Evolutionary conservation across 2,888 invertebrate genomes (phyloP), one percentile per base, ranked within the genome.

Genomic region (Aproaerema taeniolella): DNA sequence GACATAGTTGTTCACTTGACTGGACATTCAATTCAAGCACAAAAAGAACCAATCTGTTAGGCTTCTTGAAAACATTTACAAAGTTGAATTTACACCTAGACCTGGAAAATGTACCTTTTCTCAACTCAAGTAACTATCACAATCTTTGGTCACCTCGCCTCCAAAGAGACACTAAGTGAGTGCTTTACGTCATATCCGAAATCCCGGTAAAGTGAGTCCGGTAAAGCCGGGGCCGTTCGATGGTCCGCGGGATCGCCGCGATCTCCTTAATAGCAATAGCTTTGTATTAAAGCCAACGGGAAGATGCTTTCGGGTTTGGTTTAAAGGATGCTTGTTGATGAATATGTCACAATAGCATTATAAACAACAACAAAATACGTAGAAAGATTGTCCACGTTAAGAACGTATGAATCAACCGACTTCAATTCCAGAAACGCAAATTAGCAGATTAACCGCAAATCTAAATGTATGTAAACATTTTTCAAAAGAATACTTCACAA

Each of bases 111-210:
- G n/a, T n/a, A n/a, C n/a, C n/a, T n/a, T n/a, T n/a, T n/a, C n/a
- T n/a, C n/a, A n/a, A n/a, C n/a, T n/a, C n/a, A n/a, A n/a, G n/a
- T n/a, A n/a, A n/a, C n/a, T n/a, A n/a, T n/a, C n/a, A n/a, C n/a
- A n/a, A n/a, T n/a, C n/a, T n/a, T n/a, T n/a, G n/a, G n/a, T n/a
- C n/a, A n/a, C n/a, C 6, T 31, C 20, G 58, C 57, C 52, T 53
- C 59, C 58, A n/a, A n/a, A n/a, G 60, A 60, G 57, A 59, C 56
- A 57, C 69, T 78, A 78, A 79, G 74, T 79, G 81, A 83, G 83
- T 83, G 80, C 76, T 82, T 81, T 82, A 82, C 83, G 83, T 85
- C 85, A 86, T 85, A 85, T 82, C 82, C 77, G 77, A 85, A 83
- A 86, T 85, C 85, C 83, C 78, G 73, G 83, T 80, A 78, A 79